These are phyloP conservation scores for Thaumatotibia leucotreta DNA, from an alignment of 1,140 invertebrate species.

Conservation along the genomic window DNA sequence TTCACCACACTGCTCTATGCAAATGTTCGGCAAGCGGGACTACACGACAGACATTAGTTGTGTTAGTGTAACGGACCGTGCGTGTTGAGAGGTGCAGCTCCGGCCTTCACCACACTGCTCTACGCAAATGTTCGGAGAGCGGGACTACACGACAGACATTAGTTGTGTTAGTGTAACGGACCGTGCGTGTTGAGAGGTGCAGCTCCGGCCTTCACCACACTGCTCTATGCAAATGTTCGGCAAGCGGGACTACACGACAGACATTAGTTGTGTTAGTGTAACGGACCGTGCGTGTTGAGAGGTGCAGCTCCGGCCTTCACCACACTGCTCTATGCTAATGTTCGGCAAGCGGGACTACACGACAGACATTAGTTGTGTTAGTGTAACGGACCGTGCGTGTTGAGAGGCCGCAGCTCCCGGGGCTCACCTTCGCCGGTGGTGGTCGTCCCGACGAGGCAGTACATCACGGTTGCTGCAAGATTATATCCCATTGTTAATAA, in stretches of 20 bases:
- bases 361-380: background rate
- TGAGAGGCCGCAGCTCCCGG: slow-evolving; percentile 57
- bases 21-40: background rate
- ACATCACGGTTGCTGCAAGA: slow-evolving; percentile 62
- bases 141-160: background rate
- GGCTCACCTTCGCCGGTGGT: slow-evolving; percentile 19
- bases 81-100: background rate
- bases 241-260: background rate
- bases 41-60: background rate
- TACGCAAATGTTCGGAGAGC: background rate
- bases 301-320: background rate
- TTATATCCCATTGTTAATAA: background rate
- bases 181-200: background rate
- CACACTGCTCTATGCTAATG: too few species aligned
- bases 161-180: background rate
- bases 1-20: background rate
- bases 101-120: background rate
- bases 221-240: background rate
- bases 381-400: slow-evolving; percentile 48
- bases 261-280: background rate
- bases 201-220: background rate
- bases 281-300: background rate
- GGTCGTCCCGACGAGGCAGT: slow-evolving; percentile 52
- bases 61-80: background rate
- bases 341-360: too few species aligned